A percentile compares a stretch with the other conserved stretches of the same genome.
Evolutionary conservation across 1,140 invertebrate genomes (phyloP).

Genomic region (Batillaria attramentaria): DNA sequence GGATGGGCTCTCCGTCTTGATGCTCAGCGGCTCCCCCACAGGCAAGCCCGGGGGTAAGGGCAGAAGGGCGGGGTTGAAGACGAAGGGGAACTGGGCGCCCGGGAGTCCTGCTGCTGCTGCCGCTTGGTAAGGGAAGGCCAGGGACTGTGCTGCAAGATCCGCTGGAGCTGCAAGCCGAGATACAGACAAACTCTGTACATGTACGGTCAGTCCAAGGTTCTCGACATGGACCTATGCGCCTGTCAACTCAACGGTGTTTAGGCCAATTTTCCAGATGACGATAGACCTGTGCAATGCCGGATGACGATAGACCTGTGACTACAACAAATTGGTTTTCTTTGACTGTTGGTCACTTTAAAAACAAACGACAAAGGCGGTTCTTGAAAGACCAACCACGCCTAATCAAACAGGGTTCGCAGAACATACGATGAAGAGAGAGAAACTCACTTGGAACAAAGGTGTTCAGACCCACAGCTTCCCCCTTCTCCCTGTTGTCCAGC

Average conservation of each 20-base stretch:
- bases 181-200: neutral
- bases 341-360: no score
- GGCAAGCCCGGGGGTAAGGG: constrained; percentile 23
- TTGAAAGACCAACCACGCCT: no score
- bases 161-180: neutral
- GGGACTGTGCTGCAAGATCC: constrained; percentile 11
- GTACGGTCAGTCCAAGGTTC: no score
- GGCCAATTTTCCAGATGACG: no score
- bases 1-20: constrained; percentile 52
- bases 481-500: neutral
- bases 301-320: no score
- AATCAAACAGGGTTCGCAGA: neutral
- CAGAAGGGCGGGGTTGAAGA: constrained; percentile 44
- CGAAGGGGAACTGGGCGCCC: constrained; percentile 29
- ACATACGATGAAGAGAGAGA: neutral
- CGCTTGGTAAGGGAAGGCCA: neutral
- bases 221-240: no score
- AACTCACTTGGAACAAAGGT: constrained; percentile 21
- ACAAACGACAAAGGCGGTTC: no score
- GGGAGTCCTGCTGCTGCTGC: constrained; percentile 11
- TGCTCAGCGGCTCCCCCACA: constrained; percentile 21
- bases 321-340: no score
- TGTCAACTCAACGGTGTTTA: no score
- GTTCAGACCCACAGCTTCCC: neutral
- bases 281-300: no score